phyloP scores from a whole-genome alignment of 2,113 vertebrate genomes.

The Myiopsitta monachus region DNA sequence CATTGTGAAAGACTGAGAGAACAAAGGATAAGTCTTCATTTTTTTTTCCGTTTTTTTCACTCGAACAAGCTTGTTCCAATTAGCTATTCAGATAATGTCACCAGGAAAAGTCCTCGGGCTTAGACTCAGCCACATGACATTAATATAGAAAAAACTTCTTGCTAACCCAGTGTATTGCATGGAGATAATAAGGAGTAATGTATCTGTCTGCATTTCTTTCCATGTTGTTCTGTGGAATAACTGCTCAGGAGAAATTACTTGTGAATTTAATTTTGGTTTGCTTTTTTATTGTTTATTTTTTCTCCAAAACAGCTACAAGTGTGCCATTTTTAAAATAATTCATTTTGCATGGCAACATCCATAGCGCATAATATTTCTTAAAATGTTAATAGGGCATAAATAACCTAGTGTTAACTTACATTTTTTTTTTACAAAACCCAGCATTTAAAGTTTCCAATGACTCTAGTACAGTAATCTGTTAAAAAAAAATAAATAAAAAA shows the following conservation, averaged over 20 bases:
- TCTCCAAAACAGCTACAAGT: neutral
- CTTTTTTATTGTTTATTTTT: neutral
- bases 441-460: neutral
- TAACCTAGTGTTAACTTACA: neutral
- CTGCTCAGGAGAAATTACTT: neutral
- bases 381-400: neutral
- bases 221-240: neutral
- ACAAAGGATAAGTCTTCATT: neutral
- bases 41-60: neutral
- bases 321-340: neutral
- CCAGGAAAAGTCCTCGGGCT: neutral
- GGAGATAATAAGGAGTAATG: neutral
- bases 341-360: neutral
- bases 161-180: neutral
- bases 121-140: neutral
- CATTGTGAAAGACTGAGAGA: neutral
- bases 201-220: neutral
- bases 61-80: neutral
- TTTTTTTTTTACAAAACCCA: neutral
- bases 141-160: neutral
- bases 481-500: neutral
- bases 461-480: neutral
- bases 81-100: neutral
- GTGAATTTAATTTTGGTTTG: neutral
- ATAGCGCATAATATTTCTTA: neutral